phyloP scores from a whole-genome alignment of 2,888 invertebrate species.

The Mesoligia furuncula region DNA sequence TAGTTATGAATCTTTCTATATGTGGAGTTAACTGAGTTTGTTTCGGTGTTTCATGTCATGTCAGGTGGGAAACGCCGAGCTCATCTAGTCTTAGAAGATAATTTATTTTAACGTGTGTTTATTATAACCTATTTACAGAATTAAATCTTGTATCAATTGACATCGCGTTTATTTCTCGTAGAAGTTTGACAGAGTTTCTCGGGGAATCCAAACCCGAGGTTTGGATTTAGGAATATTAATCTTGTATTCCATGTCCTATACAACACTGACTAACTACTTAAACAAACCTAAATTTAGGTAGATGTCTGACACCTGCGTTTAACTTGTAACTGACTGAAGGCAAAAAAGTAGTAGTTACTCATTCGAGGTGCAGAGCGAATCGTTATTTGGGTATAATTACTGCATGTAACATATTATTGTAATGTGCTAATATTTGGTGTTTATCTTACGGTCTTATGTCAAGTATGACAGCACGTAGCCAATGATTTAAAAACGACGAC shows the following conservation, averaged over 20 bases:
- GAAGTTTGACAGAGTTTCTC: too few species aligned
- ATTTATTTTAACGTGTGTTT: too few species aligned
- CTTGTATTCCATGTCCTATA: not conserved
- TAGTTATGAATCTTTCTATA: not conserved
- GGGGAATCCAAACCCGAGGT: too few species aligned
- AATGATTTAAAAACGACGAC: slow-evolving; percentile 3
- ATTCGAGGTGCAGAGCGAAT: slow-evolving; percentile 42
- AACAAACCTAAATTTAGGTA: not conserved
- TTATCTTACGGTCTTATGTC: slow-evolving; percentile 16
- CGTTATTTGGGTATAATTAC: slow-evolving; percentile 41
- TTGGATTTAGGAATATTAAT: not conserved
- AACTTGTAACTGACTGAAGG: slow-evolving; percentile 46
- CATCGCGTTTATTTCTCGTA: not conserved
- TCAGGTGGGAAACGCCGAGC: not conserved
- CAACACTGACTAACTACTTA: not conserved
- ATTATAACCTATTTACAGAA: not conserved
- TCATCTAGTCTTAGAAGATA: not conserved
- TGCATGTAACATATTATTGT: slow-evolving; percentile 24
- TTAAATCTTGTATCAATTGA: too few species aligned
- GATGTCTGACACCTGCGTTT: not conserved
- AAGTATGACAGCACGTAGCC: not conserved
- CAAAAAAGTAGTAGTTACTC: slow-evolving; percentile 31
- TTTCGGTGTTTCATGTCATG: not conserved
- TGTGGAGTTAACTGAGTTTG: not conserved
- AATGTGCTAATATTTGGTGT: slow-evolving; percentile 44